Conservation (phyloP, 1,140 invertebrate genomes). For the Nasonia vitripennis region DNA sequence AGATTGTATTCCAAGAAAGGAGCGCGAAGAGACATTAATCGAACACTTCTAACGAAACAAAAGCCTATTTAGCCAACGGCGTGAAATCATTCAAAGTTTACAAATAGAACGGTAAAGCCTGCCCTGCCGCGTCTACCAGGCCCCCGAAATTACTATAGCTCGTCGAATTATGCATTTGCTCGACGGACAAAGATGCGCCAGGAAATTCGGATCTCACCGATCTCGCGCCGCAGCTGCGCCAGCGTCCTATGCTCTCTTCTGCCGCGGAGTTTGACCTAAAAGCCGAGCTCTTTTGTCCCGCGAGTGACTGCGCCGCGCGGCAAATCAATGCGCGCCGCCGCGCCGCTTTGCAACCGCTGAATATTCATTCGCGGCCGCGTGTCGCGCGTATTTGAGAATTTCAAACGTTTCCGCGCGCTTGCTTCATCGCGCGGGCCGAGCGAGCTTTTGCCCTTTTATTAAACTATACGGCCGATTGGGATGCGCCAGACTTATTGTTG, state of each 20-base stretch:
- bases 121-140: not conserved
- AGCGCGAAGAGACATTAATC: too few species aligned
- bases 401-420: conserved; percentile 16
- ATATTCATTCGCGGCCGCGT: conserved; percentile 25
- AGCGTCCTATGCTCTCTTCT: not conserved
- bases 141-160: not conserved
- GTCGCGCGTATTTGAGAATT: conserved; percentile 29
- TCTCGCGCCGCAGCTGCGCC: not conserved
- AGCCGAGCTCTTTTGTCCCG: conserved; percentile 34
- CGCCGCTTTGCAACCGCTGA: conserved; percentile 18
- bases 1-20: too few species aligned
- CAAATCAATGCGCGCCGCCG: not conserved
- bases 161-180: conserved; percentile 19
- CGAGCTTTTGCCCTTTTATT: conserved; percentile 25
- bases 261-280: conserved; percentile 28
- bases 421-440: not conserved
- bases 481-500: conserved; percentile 7
- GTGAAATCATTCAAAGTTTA: not conserved
- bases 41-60: too few species aligned
- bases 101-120: not conserved
- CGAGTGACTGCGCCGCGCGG: not conserved
- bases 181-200: not conserved
- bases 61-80: not conserved
- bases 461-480: not conserved
- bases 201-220: conserved; percentile 18